Evolutionary conservation across 2,888 invertebrate genomes (phyloP).

Genomic region (Apotomis betuletana): DNA sequence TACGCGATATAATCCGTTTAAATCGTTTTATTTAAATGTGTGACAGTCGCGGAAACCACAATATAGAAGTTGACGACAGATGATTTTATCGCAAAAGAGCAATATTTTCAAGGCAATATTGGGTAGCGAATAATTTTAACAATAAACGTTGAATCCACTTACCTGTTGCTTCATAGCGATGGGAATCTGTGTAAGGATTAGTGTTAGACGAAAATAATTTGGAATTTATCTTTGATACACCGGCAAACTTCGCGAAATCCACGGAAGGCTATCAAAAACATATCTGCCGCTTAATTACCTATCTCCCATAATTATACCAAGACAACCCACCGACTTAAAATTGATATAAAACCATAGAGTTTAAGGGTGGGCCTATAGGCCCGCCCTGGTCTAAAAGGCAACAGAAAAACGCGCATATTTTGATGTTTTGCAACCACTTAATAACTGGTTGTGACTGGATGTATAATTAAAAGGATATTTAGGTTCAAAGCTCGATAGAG

Average conservation of each 20-base stretch:
- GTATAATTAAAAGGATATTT: constrained; percentile 77
- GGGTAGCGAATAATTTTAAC: no score
- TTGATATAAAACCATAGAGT: constrained; percentile 70
- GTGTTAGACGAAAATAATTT: no score
- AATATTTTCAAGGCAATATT: no score
- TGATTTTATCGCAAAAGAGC: no score
- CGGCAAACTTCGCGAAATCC: constrained; percentile 25
- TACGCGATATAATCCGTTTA: no score
- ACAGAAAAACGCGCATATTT: constrained; percentile 65
- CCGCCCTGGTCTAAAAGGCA: constrained; percentile 58
- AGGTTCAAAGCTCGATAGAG: constrained; percentile 65
- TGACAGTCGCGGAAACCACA: no score
- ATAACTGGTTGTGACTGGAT: constrained; percentile 61
- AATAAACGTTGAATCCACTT: no score
- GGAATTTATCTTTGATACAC: constrained; percentile 18
- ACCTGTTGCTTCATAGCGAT: no score
- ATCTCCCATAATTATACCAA: constrained; percentile 62
- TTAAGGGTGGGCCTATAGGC: constrained; percentile 54
- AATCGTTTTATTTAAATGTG: no score
- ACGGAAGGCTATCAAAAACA: constrained; percentile 27
- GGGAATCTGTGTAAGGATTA: no score
- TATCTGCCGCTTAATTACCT: constrained; percentile 36
- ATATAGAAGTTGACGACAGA: no score
- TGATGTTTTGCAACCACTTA: constrained; percentile 76
- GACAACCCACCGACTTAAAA: constrained; percentile 64